A percentile compares a stretch with the other conserved stretches of the same genome.
phyloP scores from a whole-genome alignment of 2,797 vertebrate species.

The Hipposideros larvatus region DNA sequence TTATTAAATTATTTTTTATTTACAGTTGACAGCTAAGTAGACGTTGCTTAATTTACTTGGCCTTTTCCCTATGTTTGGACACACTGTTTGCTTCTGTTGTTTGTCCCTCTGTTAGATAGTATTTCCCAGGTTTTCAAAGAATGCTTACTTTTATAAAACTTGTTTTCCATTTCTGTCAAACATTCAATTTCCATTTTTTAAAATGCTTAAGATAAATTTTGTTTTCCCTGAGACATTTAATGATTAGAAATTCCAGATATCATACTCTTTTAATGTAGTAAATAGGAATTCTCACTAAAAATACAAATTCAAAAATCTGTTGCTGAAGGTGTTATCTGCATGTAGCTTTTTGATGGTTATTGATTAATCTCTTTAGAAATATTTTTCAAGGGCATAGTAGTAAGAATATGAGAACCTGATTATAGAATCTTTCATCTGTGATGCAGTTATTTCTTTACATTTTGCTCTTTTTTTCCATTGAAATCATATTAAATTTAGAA shows the following conservation, averaged over 20 bases:
- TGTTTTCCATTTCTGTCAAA: not conserved
- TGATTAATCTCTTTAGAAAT: not conserved
- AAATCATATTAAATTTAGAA: not conserved
- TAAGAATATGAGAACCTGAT: constrained; percentile 10
- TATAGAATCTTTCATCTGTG: not conserved
- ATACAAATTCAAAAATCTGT: not conserved
- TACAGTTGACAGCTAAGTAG: not conserved
- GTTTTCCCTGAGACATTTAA: not conserved
- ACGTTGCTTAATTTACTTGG: not conserved
- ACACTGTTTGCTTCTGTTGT: not conserved
- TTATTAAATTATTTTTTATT: not conserved
- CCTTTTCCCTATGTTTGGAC: not conserved
- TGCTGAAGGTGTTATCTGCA: not conserved
- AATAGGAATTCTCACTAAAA: not conserved
- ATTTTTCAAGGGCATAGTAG: not conserved
- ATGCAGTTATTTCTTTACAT: not conserved
- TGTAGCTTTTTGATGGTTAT: constrained; percentile 27
- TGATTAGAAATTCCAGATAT: not conserved
- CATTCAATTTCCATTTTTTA: not conserved
- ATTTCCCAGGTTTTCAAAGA: not conserved
- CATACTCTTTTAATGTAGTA: not conserved
- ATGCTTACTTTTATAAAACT: not conserved
- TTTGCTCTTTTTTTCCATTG: not conserved
- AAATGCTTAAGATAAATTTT: constrained; percentile 24
- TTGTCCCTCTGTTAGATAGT: not conserved